Evolutionary conservation across 1,140 invertebrate genomes (phyloP).

Genomic region (Halyomorpha halys): DNA sequence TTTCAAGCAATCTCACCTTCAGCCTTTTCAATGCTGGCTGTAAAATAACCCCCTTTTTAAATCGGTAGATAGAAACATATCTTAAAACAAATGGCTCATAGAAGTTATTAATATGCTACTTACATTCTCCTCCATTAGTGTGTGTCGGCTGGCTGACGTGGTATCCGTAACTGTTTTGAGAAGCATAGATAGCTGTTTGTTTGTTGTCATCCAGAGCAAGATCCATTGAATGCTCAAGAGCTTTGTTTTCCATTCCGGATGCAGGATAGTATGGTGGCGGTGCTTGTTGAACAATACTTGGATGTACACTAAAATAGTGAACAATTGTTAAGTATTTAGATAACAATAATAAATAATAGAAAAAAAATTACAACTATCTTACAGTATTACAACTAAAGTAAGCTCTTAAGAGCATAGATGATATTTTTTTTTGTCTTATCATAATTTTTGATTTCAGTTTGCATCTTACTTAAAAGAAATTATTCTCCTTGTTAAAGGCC

Average conservation of each 20-base stretch:
- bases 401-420: no score
- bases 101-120: slow-evolving; percentile 37
- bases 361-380: no score
- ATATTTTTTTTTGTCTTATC: no score
- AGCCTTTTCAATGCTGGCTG: slow-evolving; percentile 23
- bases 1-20: slow-evolving; percentile 12
- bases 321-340: neutral
- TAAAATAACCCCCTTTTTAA: slow-evolving; percentile 19
- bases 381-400: no score
- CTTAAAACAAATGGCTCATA: neutral
- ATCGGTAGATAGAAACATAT: neutral
- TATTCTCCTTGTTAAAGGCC: no score
- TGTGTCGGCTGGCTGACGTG: slow-evolving; percentile 44
- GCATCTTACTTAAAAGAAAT: no score
- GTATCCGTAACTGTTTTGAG: slow-evolving; percentile 74
- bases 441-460: no score
- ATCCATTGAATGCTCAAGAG: slow-evolving; percentile 75
- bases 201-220: slow-evolving; percentile 67
- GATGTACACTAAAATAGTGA: slow-evolving; percentile 42
- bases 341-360: no score
- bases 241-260: slow-evolving; percentile 82
- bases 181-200: slow-evolving; percentile 68
- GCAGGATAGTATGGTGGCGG: slow-evolving; percentile 72
- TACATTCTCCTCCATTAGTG: slow-evolving; percentile 59
- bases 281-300: slow-evolving; percentile 68